Percentiles rank a stretch among this genome's conserved stretches.
These are phyloP conservation scores for Osmoderma eremita DNA, from an alignment of 2,888 invertebrate species.

Conservation along the genomic window DNA sequence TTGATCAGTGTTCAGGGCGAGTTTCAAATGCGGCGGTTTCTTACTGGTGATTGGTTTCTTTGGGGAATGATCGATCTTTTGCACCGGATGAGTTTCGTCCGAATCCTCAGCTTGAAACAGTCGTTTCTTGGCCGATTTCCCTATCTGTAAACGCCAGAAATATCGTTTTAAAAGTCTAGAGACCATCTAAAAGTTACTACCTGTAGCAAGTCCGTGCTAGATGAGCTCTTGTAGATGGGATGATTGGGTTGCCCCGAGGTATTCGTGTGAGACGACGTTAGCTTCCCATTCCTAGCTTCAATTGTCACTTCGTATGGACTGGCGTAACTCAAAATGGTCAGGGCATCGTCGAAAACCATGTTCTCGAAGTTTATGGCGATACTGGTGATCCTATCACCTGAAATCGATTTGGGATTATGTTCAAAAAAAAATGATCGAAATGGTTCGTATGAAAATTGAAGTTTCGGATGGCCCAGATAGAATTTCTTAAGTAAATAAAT, in stretches of 20 bases:
- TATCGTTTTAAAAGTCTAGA: neutral
- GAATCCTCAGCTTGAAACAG: constrained; percentile 63
- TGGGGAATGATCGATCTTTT: constrained; percentile 43
- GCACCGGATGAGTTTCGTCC: constrained; percentile 53
- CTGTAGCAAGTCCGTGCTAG: constrained; percentile 79
- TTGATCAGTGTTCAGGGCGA: constrained; percentile 54
- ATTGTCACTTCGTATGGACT: constrained; percentile 89
- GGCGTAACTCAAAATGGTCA: constrained; percentile 89
- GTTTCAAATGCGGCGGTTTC: constrained; percentile 48
- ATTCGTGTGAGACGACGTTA: constrained; percentile 47
- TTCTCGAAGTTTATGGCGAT: constrained; percentile 88
- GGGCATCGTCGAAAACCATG: constrained; percentile 90
- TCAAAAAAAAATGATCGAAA: too few species aligned
- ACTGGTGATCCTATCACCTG: constrained; percentile 88
- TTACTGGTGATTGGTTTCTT: constrained; percentile 45
- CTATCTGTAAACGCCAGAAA: constrained; percentile 56
- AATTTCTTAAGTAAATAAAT: too few species aligned
- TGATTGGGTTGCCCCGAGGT: constrained; percentile 72
- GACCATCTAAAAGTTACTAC: constrained; percentile 59
- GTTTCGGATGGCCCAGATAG: too few species aligned
- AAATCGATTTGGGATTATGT: constrained; percentile 38
- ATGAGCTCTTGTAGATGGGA: constrained; percentile 81
- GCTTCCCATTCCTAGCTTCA: constrained; percentile 72
- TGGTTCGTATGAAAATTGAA: too few species aligned
- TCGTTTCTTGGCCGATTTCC: constrained; percentile 57